Conservation (phyloP, 2,113 vertebrate species). For the Pyrgilauda ruficollis region DNA sequence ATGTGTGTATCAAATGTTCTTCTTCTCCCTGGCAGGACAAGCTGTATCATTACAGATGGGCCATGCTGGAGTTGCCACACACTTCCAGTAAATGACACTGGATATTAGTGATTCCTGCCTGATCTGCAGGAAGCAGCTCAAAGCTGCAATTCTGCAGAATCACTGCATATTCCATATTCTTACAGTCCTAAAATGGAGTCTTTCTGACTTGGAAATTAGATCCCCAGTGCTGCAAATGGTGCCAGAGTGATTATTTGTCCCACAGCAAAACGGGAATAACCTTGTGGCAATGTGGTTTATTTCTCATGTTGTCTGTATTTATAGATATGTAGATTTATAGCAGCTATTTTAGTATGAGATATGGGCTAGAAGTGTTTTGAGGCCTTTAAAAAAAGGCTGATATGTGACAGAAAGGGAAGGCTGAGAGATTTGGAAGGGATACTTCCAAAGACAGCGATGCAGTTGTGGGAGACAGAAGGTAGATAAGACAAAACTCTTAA, state of each 20-base stretch:
- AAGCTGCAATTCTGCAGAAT: slow-evolving; percentile 34
- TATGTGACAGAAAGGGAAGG: background rate
- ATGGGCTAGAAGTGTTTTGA: background rate
- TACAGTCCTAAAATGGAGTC: background rate
- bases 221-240: background rate
- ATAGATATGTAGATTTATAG: background rate
- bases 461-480: background rate
- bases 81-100: slow-evolving; percentile 36
- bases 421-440: background rate
- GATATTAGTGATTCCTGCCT: slow-evolving; percentile 15
- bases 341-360: background rate
- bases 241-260: background rate
- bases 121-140: background rate
- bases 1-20: no score
- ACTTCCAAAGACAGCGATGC: background rate
- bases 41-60: slow-evolving; percentile 47
- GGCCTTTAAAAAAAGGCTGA: background rate
- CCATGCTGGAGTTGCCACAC: slow-evolving; percentile 12
- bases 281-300: background rate
- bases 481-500: background rate
- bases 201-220: slow-evolving; percentile 5
- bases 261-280: background rate
- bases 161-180: background rate
- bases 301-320: background rate
- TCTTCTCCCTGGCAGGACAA: slow-evolving; percentile 24